phyloP scores from a whole-genome alignment of 2,797 vertebrate genomes.

The Otolemur crassicaudatus region DNA sequence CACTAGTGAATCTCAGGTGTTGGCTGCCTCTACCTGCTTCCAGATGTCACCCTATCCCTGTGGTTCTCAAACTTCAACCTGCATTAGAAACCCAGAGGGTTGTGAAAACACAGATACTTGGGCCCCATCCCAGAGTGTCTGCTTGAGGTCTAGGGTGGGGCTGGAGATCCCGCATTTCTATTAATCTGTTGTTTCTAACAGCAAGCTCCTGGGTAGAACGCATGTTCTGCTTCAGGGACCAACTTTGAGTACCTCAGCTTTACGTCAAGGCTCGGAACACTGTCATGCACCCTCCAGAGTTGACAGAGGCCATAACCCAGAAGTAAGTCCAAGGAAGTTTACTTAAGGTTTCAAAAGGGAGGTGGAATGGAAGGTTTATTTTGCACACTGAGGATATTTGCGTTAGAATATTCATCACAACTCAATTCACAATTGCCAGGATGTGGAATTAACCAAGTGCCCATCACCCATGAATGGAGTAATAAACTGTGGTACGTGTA shows the following conservation, averaged over 20 bases:
- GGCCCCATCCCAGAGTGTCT: too few relatives aligned
- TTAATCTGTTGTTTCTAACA: too few relatives aligned
- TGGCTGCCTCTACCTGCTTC: not conserved
- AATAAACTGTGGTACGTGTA: too few relatives aligned
- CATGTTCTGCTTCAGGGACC: not conserved
- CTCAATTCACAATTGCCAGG: too few relatives aligned
- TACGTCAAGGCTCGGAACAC: not conserved
- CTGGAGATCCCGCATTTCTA: not conserved
- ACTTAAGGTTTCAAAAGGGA: not conserved
- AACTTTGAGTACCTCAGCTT: not conserved
- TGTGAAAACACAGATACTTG: not conserved
- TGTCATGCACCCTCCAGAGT: not conserved
- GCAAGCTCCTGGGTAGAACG: not conserved
- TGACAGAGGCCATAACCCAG: not conserved
- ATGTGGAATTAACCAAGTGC: too few relatives aligned
- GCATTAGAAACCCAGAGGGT: not conserved
- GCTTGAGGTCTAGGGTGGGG: not conserved
- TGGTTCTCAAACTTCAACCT: not conserved
- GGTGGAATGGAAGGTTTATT: not conserved
- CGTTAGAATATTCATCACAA: too few relatives aligned
- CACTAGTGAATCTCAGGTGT: not conserved
- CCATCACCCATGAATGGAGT: too few relatives aligned
- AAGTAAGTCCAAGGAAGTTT: not conserved
- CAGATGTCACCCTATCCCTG: too few relatives aligned
- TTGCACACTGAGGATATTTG: not conserved